Conservation (phyloP, 2,888 invertebrate genomes). For the Epistrophe grossulariae region DNA sequence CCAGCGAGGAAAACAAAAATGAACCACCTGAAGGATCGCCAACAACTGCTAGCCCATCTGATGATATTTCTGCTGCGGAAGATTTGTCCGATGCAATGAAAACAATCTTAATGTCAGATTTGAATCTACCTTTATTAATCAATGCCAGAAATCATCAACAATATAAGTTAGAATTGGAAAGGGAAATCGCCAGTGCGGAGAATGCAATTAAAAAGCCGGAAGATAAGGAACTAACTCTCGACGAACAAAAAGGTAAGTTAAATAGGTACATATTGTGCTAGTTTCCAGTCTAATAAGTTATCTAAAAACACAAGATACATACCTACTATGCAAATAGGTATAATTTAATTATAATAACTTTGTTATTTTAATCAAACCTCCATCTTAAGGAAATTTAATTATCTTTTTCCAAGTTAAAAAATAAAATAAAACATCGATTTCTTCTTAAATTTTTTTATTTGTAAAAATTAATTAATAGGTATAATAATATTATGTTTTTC, state of each 20-base stretch:
- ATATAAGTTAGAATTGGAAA: conserved; percentile 48
- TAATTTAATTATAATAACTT: too few relatives aligned
- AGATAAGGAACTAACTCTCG: conserved; percentile 80
- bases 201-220: conserved; percentile 76
- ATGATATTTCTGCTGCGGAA: neutral
- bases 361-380: too few relatives aligned
- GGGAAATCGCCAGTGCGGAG: conserved; percentile 43
- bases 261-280: neutral
- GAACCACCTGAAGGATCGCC: conserved; percentile 44
- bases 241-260: conserved; percentile 87
- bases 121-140: conserved; percentile 53
- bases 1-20: conserved; percentile 29
- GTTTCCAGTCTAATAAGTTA: neutral
- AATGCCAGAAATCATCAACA: conserved; percentile 57
- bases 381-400: too few relatives aligned
- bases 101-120: conserved; percentile 25
- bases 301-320: neutral
- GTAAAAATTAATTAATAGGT: too few relatives aligned
- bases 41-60: neutral
- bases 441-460: too few relatives aligned
- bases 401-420: too few relatives aligned
- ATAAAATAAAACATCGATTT: too few relatives aligned
- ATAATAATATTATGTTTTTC: too few relatives aligned
- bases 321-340: neutral
- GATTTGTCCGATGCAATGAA: neutral